phyloP scores from a whole-genome alignment of 2,797 vertebrate genomes.

The Botia almorhae region DNA sequence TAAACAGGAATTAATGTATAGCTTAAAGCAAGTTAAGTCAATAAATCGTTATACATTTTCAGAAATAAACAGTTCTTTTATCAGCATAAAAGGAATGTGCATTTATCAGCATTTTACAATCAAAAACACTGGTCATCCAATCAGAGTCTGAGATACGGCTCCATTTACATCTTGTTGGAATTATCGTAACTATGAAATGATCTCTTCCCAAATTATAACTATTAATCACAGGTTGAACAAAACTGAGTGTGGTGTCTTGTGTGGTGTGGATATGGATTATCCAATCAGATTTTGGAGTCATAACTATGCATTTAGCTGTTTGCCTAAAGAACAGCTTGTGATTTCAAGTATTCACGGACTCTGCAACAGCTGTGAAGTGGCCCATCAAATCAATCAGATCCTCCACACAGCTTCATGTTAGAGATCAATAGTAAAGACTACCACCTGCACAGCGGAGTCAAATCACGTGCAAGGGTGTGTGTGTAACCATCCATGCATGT shows the following conservation, averaged over 20 bases:
- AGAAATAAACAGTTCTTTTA: too few relatives aligned
- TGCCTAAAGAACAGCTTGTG: not conserved
- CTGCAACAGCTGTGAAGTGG: constrained; percentile 22
- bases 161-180: too few relatives aligned
- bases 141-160: too few relatives aligned
- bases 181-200: too few relatives aligned
- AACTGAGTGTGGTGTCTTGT: not conserved
- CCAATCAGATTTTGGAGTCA: not conserved
- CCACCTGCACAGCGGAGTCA: constrained; percentile 20
- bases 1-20: too few relatives aligned
- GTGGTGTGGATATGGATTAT: not conserved
- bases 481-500: not conserved
- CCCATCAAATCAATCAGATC: constrained; percentile 25
- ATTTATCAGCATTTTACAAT: too few relatives aligned
- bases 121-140: too few relatives aligned
- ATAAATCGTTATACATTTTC: too few relatives aligned
- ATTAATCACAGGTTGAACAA: not conserved
- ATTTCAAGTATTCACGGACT: not conserved
- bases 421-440: constrained; percentile 42
- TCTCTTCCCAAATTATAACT: too few relatives aligned
- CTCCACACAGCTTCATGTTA: constrained; percentile 39
- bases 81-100: too few relatives aligned
- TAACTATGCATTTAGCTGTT: not conserved
- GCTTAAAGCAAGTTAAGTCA: too few relatives aligned
- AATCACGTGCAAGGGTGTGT: not conserved